These are phyloP conservation scores for Thunnus maccoyii DNA, from an alignment of 2,113 vertebrate genomes.

Conservation along the genomic window DNA sequence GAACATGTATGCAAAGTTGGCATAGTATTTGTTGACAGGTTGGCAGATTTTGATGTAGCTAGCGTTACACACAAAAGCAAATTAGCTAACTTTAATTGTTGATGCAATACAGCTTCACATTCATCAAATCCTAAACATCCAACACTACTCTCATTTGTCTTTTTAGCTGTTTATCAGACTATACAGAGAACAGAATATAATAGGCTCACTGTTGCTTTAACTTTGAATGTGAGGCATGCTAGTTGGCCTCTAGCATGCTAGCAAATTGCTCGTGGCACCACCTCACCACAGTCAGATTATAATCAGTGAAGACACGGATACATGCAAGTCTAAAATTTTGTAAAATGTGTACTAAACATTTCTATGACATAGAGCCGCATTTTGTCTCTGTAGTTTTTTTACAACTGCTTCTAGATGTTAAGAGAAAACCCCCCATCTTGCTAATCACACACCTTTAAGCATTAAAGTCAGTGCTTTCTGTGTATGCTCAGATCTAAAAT, in stretches of 20 bases:
- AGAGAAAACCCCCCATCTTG: slow-evolving; percentile 7
- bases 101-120: background rate
- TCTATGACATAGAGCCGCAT: background rate
- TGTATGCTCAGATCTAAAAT: slow-evolving; percentile 39
- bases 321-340: background rate
- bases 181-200: background rate
- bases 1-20: background rate
- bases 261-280: slow-evolving; percentile 1
- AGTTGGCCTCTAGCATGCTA: background rate
- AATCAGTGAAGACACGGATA: background rate
- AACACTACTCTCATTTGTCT: background rate
- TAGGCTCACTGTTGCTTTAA: background rate
- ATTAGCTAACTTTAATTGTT: background rate
- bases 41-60: background rate
- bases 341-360: background rate
- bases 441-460: slow-evolving; percentile 28
- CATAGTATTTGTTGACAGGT: background rate
- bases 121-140: background rate
- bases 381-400: slow-evolving; percentile 21
- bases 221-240: background rate
- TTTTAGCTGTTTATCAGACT: background rate
- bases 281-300: background rate
- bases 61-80: background rate
- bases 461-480: background rate
- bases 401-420: slow-evolving; percentile 7